Evolutionary conservation across 2,888 invertebrate species (phyloP), one percentile per base, ranked within the genome.

Genomic region (Synanthedon myopaeformis): DNA sequence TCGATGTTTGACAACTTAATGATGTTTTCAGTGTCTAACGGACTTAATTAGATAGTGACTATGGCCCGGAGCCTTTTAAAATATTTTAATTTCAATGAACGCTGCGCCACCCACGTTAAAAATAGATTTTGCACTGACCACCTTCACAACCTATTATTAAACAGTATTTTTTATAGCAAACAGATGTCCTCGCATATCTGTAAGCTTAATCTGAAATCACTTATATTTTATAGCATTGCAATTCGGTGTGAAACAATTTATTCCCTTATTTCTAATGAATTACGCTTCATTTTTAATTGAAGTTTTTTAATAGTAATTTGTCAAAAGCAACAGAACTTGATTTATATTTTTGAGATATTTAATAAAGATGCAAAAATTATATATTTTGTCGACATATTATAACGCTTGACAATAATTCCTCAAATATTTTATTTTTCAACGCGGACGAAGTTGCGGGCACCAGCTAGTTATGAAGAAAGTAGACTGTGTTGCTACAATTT

Each of bases 1-100:
- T 69, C 66, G 65, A 59, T 61, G 61, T 74, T 71, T 74, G 76
- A 75, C 74, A 75, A 72, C 69, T 74, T 76, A 76, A 78, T 78
- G 65, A 65, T 64, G 59, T 66, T 74, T 73, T 69, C 69, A 70
- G 66, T 70, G 69, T 67, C 64, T 69, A 72, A 72, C 61, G 66
- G 55, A 67, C 64, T 67, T 73, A 72, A 76, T 71, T 73, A 73
- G 67, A 70, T 64, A 66, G 68, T 59, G 56, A 58, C 58, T 57
- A 57, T 63, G 58, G 73, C 76, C 71, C 57, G 59, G 53, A 69
- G 76, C 17, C 68, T 61, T 67, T 63, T 64, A 61, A 68, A 72
- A 76, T 73, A 74, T 74, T 75, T 75, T 72, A 71, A 75, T 72
- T 70, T 70, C 67, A 66, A 70, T 62, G 61, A 65, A 63, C 64